Evolutionary conservation across 2,888 invertebrate species (phyloP).

Genomic region (Phanerotoma sp.): DNA sequence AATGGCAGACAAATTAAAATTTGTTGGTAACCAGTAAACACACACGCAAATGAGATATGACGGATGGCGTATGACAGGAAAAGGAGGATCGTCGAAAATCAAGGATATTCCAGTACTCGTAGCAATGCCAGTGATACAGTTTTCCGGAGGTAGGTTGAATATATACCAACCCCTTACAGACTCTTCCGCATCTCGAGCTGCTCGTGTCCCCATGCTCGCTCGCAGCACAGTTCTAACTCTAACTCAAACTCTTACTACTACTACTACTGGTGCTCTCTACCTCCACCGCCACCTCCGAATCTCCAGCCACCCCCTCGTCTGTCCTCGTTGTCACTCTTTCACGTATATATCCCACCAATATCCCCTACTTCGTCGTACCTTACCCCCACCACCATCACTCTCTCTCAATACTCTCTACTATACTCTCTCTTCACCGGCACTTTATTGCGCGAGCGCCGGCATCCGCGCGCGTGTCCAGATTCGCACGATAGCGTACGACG

Average conservation of each 20-base stretch:
- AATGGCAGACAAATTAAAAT: too few relatives aligned
- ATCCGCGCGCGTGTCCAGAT: slow-evolving; percentile 44
- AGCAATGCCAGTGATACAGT: slow-evolving; percentile 8
- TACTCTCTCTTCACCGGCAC: slow-evolving; percentile 22
- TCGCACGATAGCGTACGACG: slow-evolving; percentile 24
- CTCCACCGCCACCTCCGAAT: too few relatives aligned
- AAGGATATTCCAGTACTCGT: slow-evolving; percentile 13
- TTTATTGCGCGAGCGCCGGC: slow-evolving; percentile 44
- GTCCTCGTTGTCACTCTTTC: background rate
- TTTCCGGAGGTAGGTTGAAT: slow-evolving; percentile 14
- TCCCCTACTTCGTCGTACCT: background rate
- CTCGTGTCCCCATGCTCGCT: slow-evolving; percentile 5
- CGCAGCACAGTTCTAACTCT: too few relatives aligned
- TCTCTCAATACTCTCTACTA: too few relatives aligned
- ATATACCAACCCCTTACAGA: background rate
- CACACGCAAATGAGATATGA: background rate
- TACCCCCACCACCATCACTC: too few relatives aligned
- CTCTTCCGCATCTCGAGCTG: background rate
- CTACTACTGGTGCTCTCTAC: background rate
- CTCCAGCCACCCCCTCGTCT: too few relatives aligned
- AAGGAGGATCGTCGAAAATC: slow-evolving; percentile 16
- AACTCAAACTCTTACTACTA: too few relatives aligned
- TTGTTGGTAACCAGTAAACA: too few relatives aligned
- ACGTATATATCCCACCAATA: background rate
- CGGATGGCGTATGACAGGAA: slow-evolving; percentile 2